phyloP scores from a whole-genome alignment of 2,113 vertebrate genomes.

The Malurus alboscapulatus region DNA sequence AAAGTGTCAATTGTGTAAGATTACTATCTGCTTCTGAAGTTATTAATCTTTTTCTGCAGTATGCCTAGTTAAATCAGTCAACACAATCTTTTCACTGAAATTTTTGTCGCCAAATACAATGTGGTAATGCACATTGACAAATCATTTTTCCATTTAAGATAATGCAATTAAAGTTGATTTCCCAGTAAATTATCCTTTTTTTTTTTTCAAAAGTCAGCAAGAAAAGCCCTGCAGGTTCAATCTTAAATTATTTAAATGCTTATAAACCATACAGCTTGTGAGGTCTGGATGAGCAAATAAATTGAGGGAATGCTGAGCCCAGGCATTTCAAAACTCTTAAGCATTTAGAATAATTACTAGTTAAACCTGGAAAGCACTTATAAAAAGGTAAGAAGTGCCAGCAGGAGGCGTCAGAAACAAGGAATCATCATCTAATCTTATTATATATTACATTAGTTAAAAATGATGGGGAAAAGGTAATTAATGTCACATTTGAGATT shows the following conservation, averaged over 20 bases:
- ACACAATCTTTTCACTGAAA: not conserved
- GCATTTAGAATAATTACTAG: conserved; percentile 20
- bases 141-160: conserved; percentile 37
- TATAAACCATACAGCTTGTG: conserved; percentile 23
- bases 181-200: not conserved
- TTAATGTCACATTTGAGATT: not conserved
- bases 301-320: conserved; percentile 7
- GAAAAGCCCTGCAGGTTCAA: conserved; percentile 18
- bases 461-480: not conserved
- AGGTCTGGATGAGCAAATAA: conserved; percentile 42
- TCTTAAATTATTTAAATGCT: conserved; percentile 51
- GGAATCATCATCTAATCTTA: not conserved
- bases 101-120: conserved; percentile 7
- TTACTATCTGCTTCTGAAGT: conserved; percentile 14
- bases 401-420: not conserved
- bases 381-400: not conserved
- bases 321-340: conserved; percentile 34
- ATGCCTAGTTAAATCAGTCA: conserved; percentile 22
- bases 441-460: not conserved
- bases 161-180: conserved; percentile 36
- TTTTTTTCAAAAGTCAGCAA: conserved; percentile 25
- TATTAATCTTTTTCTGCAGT: conserved; percentile 16
- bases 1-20: not conserved
- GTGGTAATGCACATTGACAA: not conserved
- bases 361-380: not conserved